Conservation (phyloP, 2,888 invertebrate genomes). For the Eupithecia inturbata region DNA sequence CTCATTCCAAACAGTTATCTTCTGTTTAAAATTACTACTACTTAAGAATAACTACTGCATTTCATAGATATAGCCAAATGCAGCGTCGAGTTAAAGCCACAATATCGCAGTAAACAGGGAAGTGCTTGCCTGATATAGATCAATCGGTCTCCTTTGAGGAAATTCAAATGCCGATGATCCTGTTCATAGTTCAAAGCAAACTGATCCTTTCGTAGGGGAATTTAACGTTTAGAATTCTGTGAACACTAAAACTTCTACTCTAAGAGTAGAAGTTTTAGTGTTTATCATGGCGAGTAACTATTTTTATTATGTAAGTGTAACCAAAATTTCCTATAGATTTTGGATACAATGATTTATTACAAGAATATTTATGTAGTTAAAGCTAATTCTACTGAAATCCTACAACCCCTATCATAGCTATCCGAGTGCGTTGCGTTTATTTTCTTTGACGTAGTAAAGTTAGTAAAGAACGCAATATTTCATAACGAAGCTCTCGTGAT, state of each 20-base stretch:
- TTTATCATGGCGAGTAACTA: background rate
- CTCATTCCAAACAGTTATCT: background rate
- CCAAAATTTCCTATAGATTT: background rate
- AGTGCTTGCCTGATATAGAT: background rate
- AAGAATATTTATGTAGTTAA: too few relatives aligned
- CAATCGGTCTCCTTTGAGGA: conserved; percentile 1
- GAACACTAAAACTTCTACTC: too few relatives aligned
- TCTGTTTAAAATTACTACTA: background rate
- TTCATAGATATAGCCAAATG: background rate
- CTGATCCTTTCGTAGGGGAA: background rate
- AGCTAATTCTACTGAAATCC: too few relatives aligned
- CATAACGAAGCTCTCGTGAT: too few relatives aligned
- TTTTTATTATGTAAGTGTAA: background rate
- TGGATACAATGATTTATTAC: background rate
- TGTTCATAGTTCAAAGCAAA: background rate
- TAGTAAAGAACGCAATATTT: too few relatives aligned
- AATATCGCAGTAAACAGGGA: background rate
- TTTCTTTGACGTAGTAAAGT: too few relatives aligned
- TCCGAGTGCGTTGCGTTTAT: too few relatives aligned
- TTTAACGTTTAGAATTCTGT: background rate
- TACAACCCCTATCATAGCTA: too few relatives aligned
- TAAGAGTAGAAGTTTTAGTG: background rate
- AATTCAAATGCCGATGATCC: background rate
- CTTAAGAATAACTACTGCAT: background rate
- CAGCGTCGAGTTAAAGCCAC: background rate